These are phyloP conservation scores for Scomber colias DNA, from an alignment of 2,113 vertebrate genomes.

Conservation along the genomic window DNA sequence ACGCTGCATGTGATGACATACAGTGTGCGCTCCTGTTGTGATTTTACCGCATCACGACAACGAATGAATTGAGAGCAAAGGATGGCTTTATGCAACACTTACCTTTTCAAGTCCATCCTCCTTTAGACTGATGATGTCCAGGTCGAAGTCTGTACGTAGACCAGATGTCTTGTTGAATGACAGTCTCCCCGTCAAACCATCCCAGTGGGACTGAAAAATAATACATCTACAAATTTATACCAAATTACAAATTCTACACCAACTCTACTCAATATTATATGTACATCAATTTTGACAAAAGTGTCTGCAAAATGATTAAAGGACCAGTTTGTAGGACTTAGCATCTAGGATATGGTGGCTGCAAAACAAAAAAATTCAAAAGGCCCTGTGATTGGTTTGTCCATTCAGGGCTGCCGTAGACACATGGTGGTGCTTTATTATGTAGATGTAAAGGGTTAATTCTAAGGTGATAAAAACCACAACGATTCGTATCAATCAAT, in stretches of 20 bases:
- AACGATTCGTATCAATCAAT: too few relatives aligned
- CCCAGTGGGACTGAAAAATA: slow-evolving; percentile 94
- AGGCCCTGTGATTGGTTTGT: too few relatives aligned
- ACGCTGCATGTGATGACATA: background rate
- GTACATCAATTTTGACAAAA: too few relatives aligned
- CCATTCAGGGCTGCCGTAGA: too few relatives aligned
- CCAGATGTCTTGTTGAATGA: slow-evolving; percentile 97
- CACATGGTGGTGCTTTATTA: too few relatives aligned
- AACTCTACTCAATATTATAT: background rate
- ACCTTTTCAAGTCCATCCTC: slow-evolving; percentile 99
- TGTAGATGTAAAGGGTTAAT: too few relatives aligned
- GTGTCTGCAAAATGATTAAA: too few relatives aligned
- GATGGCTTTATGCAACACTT: slow-evolving; percentile 2
- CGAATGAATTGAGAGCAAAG: background rate
- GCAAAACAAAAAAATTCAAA: too few relatives aligned
- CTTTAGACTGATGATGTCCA: slow-evolving; percentile 97
- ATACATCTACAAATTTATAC: slow-evolving; percentile 10
- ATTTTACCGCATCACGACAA: slow-evolving; percentile 3
- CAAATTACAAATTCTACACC: background rate
- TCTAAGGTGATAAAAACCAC: too few relatives aligned
- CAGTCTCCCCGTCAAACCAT: slow-evolving; percentile 96
- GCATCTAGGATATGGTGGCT: too few relatives aligned
- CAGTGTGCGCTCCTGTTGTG: too few relatives aligned
- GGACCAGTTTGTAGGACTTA: too few relatives aligned
- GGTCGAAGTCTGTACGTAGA: slow-evolving; percentile 96